A percentile compares a stretch with the other conserved stretches of the same genome.
phyloP scores from a whole-genome alignment of 1,140 invertebrate species.

The Notospermus geniculatus region DNA sequence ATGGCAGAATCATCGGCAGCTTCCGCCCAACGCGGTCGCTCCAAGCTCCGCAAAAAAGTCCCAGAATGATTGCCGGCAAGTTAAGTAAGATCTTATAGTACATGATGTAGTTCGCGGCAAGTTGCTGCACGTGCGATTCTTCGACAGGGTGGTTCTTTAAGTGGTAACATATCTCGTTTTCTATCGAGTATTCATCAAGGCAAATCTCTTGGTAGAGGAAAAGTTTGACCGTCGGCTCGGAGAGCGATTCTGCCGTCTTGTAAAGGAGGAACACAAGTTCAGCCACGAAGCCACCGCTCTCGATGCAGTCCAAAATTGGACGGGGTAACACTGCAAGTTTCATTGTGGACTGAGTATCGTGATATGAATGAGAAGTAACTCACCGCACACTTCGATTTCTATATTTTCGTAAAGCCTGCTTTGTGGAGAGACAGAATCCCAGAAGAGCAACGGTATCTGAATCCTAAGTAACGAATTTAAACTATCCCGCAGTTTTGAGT shows the following conservation, averaged over 20 bases:
- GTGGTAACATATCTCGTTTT: constrained; percentile 26
- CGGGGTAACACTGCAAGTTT: background rate
- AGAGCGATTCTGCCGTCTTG: constrained; percentile 51
- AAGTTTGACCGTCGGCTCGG: constrained; percentile 48
- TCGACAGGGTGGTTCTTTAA: constrained; percentile 25
- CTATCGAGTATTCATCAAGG: constrained; percentile 27
- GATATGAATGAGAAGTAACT: too few relatives aligned
- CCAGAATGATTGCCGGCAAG: constrained; percentile 47
- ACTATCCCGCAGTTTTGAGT: too few relatives aligned
- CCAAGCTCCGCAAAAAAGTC: constrained; percentile 53
- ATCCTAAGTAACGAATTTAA: too few relatives aligned
- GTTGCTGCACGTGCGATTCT: constrained; percentile 40
- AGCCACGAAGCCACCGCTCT: constrained; percentile 21
- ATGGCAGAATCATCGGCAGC: constrained; percentile 52
- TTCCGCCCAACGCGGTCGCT: constrained; percentile 51
- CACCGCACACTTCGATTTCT: too few relatives aligned
- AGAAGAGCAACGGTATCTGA: too few relatives aligned
- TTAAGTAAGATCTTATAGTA: constrained; percentile 50
- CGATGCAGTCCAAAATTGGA: background rate
- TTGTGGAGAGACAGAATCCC: too few relatives aligned
- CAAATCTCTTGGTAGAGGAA: constrained; percentile 49
- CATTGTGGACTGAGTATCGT: too few relatives aligned
- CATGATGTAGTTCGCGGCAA: constrained; percentile 42
- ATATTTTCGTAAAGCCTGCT: too few relatives aligned
- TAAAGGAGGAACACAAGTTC: constrained; percentile 53